phyloP scores from a whole-genome alignment of 2,113 vertebrate genomes.

The Penelope pileata region DNA sequence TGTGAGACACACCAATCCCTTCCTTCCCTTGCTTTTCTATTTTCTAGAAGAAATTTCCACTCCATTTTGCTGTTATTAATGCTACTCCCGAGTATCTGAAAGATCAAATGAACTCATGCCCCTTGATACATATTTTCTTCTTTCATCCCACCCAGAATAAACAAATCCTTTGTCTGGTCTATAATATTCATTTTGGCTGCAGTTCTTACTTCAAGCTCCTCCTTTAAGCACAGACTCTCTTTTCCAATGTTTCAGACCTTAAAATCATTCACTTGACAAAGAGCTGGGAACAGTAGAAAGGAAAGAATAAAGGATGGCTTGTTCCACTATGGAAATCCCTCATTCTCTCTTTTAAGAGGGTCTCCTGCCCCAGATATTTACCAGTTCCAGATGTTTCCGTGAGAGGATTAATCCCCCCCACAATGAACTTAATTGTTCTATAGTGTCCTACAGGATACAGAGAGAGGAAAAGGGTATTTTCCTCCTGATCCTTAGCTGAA shows the following conservation, averaged over 20 bases:
- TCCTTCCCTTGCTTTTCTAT: neutral
- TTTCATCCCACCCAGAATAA: slow-evolving; percentile 14
- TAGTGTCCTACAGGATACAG: slow-evolving; percentile 28
- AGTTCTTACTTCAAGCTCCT: neutral
- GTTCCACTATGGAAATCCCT: slow-evolving; percentile 39
- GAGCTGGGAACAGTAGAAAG: slow-evolving; percentile 16
- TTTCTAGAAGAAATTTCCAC: neutral
- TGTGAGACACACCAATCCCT: neutral
- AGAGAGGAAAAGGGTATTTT: slow-evolving; percentile 6
- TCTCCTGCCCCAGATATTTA: slow-evolving; percentile 36
- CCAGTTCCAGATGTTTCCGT: slow-evolving; percentile 59
- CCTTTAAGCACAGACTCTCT: neutral
- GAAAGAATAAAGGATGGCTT: slow-evolving; percentile 37
- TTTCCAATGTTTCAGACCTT: neutral
- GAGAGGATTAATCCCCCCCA: neutral
- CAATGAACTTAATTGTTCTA: slow-evolving; percentile 40
- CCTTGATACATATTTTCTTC: neutral
- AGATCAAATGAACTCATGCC: neutral
- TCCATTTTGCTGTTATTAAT: neutral
- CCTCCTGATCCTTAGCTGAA: neutral
- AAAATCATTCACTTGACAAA: slow-evolving; percentile 18
- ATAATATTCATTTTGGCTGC: neutral
- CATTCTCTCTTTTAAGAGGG: neutral
- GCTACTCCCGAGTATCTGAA: neutral
- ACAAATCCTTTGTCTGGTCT: slow-evolving; percentile 20